Evolutionary conservation across 1,140 invertebrate genomes (phyloP), one percentile per base, ranked within the genome.

Genomic region (Hyphantria cunea): DNA sequence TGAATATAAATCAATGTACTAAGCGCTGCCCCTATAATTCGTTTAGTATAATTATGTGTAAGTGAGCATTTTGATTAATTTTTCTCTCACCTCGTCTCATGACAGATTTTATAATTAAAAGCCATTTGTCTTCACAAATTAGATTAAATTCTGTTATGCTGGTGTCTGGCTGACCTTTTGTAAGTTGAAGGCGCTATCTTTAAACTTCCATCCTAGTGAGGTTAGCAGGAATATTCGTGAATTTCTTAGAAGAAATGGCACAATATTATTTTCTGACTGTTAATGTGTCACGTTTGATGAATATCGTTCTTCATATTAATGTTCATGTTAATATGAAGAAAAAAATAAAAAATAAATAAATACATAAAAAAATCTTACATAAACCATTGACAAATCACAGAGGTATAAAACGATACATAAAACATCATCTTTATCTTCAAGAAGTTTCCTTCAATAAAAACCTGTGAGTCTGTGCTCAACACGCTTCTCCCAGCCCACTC

Each of bases 61-160:
- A 55, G 44, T 39, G 44, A 44, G 42, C 25, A 25, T 25, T 54
- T 55, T 55, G 17, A 55, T 55, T 44, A 55, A 55, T 55, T 55
- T 55, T 55, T 55, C 32, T 25, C 17, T 25, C 17, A 25, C 17
- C 52, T 44, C 15, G 32, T 39, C 52, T 55, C 52, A n/a, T 55
- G 52, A 55, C 52, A 55, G 52, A 55, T 55, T 55, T 55, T 55
- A 55, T 55, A 55, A 55, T 55, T 55, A 55, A 55, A 53, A 55
- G 41, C 52, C 52, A 55, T 55, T 55, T 55, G 52, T 55, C 41
- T 55, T 45, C 15, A 41, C 52, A 55, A 55, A 55, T 55, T 55
- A 55, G 37, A 33, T 55, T 45, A 33, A 11, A 55, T 33, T 55
- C 33, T 53, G 51, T 53, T 55, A 55, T 55, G 52, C 31, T n/a